Base-by-base conservation (phyloP, 1,140 invertebrate genomes). In the Brachionus rotundiformis region DNA sequence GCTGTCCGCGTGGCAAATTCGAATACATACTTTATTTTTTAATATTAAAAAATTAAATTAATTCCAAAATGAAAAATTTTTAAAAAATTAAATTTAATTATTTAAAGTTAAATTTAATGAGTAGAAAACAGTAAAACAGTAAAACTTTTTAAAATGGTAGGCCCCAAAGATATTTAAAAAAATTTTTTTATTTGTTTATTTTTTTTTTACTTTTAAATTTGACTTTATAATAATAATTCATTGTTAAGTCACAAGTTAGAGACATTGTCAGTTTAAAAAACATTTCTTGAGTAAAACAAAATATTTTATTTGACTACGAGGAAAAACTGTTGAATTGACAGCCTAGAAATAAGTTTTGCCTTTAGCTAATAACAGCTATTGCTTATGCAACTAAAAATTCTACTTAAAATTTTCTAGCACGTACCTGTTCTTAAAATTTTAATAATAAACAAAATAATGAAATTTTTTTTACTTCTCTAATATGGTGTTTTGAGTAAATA, bases 131-230 rank as follows among this genome's bases (percentile, higher is more conserved):
- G 39, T 41, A 10, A 19, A 54, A 54, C 4, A 16, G 19, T 8
- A 25, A n/a, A 54, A 54, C 4, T 16, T 19, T 19, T 54, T 54
- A 7, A 19, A 19, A 54, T 6, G 10, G 13, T 16, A 19, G n/a
- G n/a, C n/a, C n/a, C n/a, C n/a, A n/a, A n/a, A n/a, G n/a, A n/a
- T n/a, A n/a, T n/a, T n/a, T n/a, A n/a, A n/a, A n/a, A n/a, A n/a
- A n/a, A n/a, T n/a, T 54, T 54, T 6, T 54, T 54, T 54, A 54
- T 54, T 54, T 54, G 2, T 54, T 54, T 54, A 54, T 54, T 54
- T 41, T 41, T 13, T 41, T n/a, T n/a, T n/a, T n/a, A n/a, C n/a
- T n/a, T n/a, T 54, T 19, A 54, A 25, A 23, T 23, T 54, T 54
- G 6, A 54, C 47, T 54, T 54, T 16, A 4, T 25, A 54, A 54